Evolutionary conservation across 2,113 vertebrate species (phyloP).

Genomic region (Tychaedon coryphoeus): DNA sequence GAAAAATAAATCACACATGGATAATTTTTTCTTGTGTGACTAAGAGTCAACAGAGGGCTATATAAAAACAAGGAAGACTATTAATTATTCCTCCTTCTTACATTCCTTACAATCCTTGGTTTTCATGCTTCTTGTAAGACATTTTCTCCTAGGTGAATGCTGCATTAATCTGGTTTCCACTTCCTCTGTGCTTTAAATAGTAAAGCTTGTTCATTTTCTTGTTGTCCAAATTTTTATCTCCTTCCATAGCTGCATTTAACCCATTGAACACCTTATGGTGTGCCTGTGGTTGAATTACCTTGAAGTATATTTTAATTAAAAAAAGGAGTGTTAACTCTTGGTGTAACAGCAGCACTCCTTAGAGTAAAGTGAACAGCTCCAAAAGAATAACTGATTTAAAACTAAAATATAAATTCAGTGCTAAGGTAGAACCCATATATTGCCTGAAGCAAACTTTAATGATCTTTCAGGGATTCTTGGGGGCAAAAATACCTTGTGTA

Average conservation of each 20-base stretch:
- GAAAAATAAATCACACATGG: not conserved
- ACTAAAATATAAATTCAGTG: not conserved
- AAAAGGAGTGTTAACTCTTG: not conserved
- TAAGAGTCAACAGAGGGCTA: not conserved
- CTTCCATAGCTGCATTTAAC: not conserved
- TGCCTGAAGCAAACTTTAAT: not conserved
- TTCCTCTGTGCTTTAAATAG: not conserved
- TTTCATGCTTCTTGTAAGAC: not conserved
- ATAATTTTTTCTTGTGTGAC: not conserved
- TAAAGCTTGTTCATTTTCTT: not conserved
- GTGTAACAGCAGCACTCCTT: not conserved
- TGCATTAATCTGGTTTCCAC: not conserved
- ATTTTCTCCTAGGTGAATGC: not conserved
- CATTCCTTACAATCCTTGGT: not conserved
- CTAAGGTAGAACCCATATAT: not conserved
- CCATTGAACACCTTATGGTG: fast-evolving
- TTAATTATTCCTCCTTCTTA: not conserved
- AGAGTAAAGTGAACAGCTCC: not conserved
- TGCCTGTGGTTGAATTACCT: not conserved
- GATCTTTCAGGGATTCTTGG: not conserved
- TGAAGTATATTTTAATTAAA: not conserved
- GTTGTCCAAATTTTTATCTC: not conserved
- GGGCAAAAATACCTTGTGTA: not conserved
- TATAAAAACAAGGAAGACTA: not conserved
- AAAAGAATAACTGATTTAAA: not conserved